A percentile compares a stretch with the other conserved stretches of the same genome.
Evolutionary conservation across 2,797 vertebrate genomes (phyloP).

Genomic region (Nothura maculosa): DNA sequence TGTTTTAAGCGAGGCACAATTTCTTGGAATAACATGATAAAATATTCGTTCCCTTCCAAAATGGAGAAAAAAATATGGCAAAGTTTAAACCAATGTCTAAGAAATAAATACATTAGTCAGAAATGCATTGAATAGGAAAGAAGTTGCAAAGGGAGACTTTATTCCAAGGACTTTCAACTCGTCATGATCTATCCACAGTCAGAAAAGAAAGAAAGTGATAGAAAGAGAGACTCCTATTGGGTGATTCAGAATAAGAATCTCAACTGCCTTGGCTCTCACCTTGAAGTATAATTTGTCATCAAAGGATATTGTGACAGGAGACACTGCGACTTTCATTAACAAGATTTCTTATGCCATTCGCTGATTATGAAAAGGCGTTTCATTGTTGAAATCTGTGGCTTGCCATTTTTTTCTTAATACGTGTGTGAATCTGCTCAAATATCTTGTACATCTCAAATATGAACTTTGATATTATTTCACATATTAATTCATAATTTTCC

Average conservation of each 20-base stretch:
- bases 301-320: constrained; percentile 57
- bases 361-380: constrained; percentile 33
- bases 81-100: background rate
- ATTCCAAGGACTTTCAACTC: background rate
- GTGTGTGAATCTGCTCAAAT: background rate
- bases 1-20: background rate
- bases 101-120: background rate
- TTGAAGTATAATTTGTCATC: constrained; percentile 58
- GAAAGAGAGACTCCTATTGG: background rate
- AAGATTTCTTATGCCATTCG: constrained; percentile 8
- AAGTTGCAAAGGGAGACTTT: background rate
- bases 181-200: background rate
- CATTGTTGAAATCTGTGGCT: background rate
- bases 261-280: constrained; percentile 26
- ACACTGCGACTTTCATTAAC: constrained; percentile 34
- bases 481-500: constrained; percentile 1
- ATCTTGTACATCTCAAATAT: background rate
- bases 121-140: background rate
- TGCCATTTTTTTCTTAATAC: background rate
- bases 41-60: background rate
- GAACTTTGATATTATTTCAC: background rate
- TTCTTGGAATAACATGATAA: background rate
- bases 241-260: constrained; percentile 33
- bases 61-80: background rate
- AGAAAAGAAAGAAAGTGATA: background rate